These are phyloP conservation scores for Epinephelus malabaricus DNA, from an alignment of 2,797 vertebrate species.

Conservation along the genomic window DNA sequence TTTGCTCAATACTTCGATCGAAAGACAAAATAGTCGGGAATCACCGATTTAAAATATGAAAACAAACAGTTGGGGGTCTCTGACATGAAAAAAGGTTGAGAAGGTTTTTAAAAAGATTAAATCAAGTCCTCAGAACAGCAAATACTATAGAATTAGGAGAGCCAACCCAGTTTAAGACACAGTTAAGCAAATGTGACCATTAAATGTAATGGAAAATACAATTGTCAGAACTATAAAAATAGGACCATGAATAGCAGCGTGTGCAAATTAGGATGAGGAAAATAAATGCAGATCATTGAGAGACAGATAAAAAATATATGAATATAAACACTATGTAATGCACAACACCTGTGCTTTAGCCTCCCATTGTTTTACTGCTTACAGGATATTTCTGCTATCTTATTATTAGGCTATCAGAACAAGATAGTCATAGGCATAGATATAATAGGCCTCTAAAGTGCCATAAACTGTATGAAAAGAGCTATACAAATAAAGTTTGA, in stretches of 20 bases:
- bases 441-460: not conserved
- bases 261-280: not conserved
- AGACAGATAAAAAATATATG: not conserved
- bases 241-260: not conserved
- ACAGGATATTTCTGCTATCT: not conserved
- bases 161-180: too few species aligned
- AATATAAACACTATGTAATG: not conserved
- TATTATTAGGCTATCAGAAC: not conserved
- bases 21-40: not conserved
- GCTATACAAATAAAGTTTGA: not conserved
- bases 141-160: too few species aligned
- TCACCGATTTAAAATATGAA: not conserved
- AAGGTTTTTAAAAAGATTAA: too few species aligned
- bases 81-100: too few species aligned
- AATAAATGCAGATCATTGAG: not conserved
- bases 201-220: not conserved
- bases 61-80: too few species aligned
- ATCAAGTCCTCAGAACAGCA: too few species aligned
- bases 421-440: not conserved
- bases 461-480: not conserved
- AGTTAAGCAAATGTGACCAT: too few species aligned
- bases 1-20: not conserved
- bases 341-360: not conserved
- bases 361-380: not conserved
- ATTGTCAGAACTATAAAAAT: not conserved